Evolutionary conservation across 2,113 vertebrate genomes (phyloP).

Genomic region (Strigops habroptila): DNA sequence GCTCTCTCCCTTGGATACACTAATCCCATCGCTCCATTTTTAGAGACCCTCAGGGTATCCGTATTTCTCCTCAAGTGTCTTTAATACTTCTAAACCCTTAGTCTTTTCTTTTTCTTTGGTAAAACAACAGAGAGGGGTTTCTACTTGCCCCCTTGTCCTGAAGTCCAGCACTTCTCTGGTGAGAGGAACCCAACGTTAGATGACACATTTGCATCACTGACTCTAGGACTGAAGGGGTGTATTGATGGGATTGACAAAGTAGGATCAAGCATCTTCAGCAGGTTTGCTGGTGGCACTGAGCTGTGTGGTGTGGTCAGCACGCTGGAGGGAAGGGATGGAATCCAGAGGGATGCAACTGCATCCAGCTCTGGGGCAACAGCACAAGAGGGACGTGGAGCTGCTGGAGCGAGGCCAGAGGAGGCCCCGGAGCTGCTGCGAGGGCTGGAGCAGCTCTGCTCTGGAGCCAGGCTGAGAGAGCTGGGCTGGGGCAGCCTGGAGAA

Average conservation of each 20-base stretch:
- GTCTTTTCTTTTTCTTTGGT: not conserved
- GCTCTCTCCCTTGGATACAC: not conserved
- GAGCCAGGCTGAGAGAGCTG: no score
- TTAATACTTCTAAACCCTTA: not conserved
- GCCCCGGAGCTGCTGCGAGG: not conserved
- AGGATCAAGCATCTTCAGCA: not conserved
- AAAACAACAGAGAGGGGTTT: not conserved
- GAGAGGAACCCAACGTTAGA: accelerated
- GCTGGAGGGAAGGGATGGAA: not conserved
- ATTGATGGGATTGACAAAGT: no score
- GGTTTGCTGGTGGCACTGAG: not conserved
- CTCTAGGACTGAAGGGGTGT: not conserved
- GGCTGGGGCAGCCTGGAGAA: no score
- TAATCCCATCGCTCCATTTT: not conserved
- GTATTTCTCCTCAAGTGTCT: not conserved
- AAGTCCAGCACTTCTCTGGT: not conserved
- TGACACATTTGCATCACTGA: accelerated
- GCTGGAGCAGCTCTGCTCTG: not conserved
- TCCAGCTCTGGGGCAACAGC: not conserved
- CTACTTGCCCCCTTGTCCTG: not conserved
- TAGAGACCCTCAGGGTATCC: not conserved
- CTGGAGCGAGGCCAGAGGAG: not conserved
- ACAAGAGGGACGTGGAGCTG: not conserved
- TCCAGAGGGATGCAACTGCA: not conserved
- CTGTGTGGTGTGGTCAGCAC: not conserved